Conservation (phyloP, 2,888 invertebrate species). For the Tortrix viridana region DNA sequence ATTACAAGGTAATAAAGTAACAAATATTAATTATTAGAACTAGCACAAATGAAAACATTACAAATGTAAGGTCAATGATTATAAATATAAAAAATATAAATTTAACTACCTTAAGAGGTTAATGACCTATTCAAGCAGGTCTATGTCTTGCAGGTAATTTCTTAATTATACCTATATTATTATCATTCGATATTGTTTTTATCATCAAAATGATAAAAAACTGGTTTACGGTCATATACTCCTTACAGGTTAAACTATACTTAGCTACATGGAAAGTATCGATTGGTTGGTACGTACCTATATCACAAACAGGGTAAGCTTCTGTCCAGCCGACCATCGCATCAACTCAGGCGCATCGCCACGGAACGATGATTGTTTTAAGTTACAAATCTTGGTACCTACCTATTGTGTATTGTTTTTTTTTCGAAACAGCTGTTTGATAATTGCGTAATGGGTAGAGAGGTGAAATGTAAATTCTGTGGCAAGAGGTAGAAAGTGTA, state of each 20-base stretch:
- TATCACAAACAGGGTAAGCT: constrained; percentile 18
- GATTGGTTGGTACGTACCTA: no score
- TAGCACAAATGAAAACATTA: no score
- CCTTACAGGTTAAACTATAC: no score
- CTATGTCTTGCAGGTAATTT: not conserved
- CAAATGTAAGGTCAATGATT: no score
- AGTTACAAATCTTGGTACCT: constrained; percentile 34
- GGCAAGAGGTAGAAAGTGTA: no score
- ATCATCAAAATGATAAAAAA: not conserved
- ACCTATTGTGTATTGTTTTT: constrained; percentile 26
- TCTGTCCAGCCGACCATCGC: constrained; percentile 17
- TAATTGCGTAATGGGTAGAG: constrained; percentile 14
- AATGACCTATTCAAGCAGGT: constrained; percentile 7
- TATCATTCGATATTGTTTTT: not conserved
- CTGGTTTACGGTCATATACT: not conserved
- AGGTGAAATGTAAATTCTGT: constrained; percentile 3
- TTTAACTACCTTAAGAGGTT: not conserved
- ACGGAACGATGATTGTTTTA: constrained; percentile 35
- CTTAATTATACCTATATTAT: not conserved
- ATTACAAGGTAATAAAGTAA: no score
- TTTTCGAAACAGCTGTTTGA: constrained; percentile 26
- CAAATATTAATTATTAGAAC: no score
- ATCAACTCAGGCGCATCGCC: constrained; percentile 19
- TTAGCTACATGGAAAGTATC: no score
- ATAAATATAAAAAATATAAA: no score